phyloP scores from a whole-genome alignment of 2,113 vertebrate genomes.

The Crocuta crocuta region DNA sequence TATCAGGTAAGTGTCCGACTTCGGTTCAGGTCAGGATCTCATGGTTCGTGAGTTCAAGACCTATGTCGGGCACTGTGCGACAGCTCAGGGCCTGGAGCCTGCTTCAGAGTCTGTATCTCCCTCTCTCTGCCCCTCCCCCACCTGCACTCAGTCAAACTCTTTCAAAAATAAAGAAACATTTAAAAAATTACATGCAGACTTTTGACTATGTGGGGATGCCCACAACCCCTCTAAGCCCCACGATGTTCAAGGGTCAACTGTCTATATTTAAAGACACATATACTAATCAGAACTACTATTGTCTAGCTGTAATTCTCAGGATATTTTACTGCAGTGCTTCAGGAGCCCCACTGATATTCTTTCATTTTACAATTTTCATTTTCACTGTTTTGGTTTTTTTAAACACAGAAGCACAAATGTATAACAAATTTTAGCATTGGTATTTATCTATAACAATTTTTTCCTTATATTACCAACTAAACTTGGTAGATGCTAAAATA shows the following conservation, averaged over 20 bases:
- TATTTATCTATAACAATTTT: neutral
- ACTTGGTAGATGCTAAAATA: neutral
- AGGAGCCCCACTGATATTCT: neutral
- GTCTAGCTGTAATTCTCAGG: neutral
- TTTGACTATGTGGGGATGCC: neutral
- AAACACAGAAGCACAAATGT: slow-evolving; percentile 38
- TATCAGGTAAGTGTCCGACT: no score
- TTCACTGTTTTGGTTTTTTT: neutral
- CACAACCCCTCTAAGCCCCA: neutral
- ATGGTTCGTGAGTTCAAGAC: no score
- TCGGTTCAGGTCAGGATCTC: no score
- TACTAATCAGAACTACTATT: slow-evolving; percentile 5
- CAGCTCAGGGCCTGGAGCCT: no score
- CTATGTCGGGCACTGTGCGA: no score
- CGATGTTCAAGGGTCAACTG: neutral
- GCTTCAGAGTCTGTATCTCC: no score
- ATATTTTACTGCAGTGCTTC: neutral
- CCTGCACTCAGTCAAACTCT: no score
- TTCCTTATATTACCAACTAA: neutral
- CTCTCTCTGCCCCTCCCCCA: no score
- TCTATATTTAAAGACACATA: neutral
- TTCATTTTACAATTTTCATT: neutral
- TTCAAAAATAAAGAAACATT: no score
- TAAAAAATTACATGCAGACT: neutral
- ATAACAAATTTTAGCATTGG: neutral